These are phyloP conservation scores for Hydrophis major DNA, from an alignment of 2,797 vertebrate genomes.

Conservation along the genomic window DNA sequence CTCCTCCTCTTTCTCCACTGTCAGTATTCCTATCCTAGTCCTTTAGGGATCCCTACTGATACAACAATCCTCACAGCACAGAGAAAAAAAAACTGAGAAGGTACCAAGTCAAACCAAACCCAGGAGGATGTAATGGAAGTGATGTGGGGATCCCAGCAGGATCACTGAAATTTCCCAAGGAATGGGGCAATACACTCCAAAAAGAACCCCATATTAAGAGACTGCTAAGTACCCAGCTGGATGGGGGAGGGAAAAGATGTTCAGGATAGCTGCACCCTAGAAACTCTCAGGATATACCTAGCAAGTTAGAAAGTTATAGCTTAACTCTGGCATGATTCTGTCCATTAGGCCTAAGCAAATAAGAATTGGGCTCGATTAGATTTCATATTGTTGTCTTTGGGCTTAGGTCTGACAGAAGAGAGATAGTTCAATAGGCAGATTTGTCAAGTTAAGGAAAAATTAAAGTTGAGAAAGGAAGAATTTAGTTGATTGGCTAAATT, in stretches of 20 bases:
- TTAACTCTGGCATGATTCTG: too few relatives aligned
- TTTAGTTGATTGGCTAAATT: background rate
- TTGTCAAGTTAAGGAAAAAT: background rate
- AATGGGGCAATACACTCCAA: background rate
- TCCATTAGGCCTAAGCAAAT: background rate
- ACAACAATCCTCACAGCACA: background rate
- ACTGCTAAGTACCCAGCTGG: too few relatives aligned
- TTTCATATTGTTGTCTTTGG: background rate
- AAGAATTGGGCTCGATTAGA: background rate
- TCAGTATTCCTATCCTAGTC: background rate
- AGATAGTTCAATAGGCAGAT: background rate
- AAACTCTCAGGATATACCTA: background rate
- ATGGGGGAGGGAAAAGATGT: background rate
- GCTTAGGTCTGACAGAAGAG: background rate
- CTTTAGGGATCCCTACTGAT: background rate
- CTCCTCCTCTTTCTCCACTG: background rate
- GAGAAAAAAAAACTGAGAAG: background rate
- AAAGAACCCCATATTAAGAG: background rate
- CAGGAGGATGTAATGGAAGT: background rate
- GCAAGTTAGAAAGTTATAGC: background rate
- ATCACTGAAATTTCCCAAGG: background rate
- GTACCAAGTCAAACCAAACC: background rate
- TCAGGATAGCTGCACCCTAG: background rate
- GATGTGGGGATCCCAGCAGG: background rate
- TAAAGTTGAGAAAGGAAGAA: background rate